Evolutionary conservation across 2,888 invertebrate genomes (phyloP).

Genomic region (Acleris literana): DNA sequence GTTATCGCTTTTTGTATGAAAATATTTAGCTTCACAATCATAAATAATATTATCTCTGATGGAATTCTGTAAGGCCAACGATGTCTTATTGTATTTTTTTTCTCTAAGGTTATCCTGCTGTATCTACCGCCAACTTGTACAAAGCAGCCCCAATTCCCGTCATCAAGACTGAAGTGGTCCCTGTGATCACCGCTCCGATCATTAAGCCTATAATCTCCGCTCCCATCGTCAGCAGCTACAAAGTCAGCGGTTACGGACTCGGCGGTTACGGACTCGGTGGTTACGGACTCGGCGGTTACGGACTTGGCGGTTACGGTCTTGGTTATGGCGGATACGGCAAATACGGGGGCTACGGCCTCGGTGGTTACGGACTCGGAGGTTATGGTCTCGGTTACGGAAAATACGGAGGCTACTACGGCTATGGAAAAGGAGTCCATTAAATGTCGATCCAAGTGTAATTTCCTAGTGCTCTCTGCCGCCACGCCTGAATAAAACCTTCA

Average conservation of each 20-base stretch:
- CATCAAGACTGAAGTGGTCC: slow-evolving; percentile 55
- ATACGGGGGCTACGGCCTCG: slow-evolving; percentile 35
- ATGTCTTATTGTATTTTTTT: not conserved
- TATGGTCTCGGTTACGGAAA: slow-evolving; percentile 40
- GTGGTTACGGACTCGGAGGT: slow-evolving; percentile 36
- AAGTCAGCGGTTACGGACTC: slow-evolving; percentile 40
- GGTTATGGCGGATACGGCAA: slow-evolving; percentile 40
- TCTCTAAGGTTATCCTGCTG: slow-evolving; percentile 48
- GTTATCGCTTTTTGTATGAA: no score
- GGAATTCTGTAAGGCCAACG: no score
- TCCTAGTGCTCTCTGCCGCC: slow-evolving; percentile 37
- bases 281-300: slow-evolving; percentile 30
- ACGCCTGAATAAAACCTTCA: slow-evolving; percentile 41
- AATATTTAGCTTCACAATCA: no score
- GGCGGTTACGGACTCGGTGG: slow-evolving; percentile 38
- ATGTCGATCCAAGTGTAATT: slow-evolving; percentile 14
- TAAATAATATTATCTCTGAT: not conserved
- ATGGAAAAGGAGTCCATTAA: slow-evolving; percentile 19
- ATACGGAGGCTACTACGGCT: slow-evolving; percentile 35
- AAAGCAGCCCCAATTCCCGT: slow-evolving; percentile 70
- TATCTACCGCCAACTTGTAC: slow-evolving; percentile 64
- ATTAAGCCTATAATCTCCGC: slow-evolving; percentile 43
- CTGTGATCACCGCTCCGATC: slow-evolving; percentile 51
- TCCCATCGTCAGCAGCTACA: slow-evolving; percentile 14
- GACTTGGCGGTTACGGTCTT: slow-evolving; percentile 25